Percentiles rank a stretch among this genome's conserved stretches.
These are phyloP conservation scores for Triplophysa bombifrons DNA, from an alignment of 2,797 vertebrate genomes.

Conservation along the genomic window DNA sequence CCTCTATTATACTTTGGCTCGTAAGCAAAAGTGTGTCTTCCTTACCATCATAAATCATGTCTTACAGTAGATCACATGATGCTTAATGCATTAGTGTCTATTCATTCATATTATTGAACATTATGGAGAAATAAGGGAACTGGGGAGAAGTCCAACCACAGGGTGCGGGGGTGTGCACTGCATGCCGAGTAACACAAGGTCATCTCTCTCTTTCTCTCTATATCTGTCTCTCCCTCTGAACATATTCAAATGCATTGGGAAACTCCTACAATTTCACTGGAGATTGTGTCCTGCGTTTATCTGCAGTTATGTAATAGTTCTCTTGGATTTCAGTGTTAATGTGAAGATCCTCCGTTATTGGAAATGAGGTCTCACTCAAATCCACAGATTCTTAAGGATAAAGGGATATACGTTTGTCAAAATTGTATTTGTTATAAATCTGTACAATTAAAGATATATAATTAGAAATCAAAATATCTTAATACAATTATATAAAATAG, in stretches of 20 bases:
- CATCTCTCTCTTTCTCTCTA: neutral
- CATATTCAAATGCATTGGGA: neutral
- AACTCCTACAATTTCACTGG: neutral
- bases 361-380: too few relatives aligned
- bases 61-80: neutral
- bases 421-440: too few relatives aligned
- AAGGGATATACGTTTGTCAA: too few relatives aligned
- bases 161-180: neutral
- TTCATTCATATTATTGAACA: neutral
- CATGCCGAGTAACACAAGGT: neutral
- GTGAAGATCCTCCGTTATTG: neutral
- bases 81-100: constrained; percentile 1
- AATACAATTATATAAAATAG: neutral
- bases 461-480: too few relatives aligned
- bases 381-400: too few relatives aligned
- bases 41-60: constrained; percentile 7
- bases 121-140: neutral
- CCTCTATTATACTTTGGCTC: too few relatives aligned
- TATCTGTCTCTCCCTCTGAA: neutral
- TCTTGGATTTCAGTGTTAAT: neutral
- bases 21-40: too few relatives aligned
- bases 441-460: too few relatives aligned
- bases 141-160: neutral
- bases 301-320: neutral
- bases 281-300: neutral